Conservation (phyloP, 2,113 vertebrate genomes). For the Aphelocoma coerulescens region DNA sequence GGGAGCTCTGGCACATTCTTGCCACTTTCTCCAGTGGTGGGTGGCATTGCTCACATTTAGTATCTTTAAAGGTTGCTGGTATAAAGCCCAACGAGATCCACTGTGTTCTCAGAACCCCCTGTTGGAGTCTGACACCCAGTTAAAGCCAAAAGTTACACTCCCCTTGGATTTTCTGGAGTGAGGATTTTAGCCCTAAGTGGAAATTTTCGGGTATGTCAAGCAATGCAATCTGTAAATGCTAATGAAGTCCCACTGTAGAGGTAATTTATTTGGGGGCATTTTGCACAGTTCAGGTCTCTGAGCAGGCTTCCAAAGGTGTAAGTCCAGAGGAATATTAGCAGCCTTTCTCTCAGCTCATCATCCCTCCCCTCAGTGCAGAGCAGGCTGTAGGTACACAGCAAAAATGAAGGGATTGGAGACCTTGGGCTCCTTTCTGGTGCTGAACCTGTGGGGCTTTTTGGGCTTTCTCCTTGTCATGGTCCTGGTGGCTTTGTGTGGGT, state of each 20-base stretch:
- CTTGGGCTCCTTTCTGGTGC: background rate
- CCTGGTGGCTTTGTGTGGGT: background rate
- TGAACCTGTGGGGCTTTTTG: background rate
- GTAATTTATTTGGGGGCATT: slow-evolving; percentile 39
- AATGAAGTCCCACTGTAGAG: background rate
- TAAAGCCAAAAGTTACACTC: background rate
- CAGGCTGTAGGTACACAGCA: background rate
- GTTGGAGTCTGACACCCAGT: background rate
- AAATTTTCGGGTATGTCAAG: background rate
- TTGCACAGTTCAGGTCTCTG: slow-evolving; percentile 38
- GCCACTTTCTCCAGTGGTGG: background rate
- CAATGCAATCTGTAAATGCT: background rate
- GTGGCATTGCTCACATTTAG: background rate
- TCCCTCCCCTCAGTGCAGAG: background rate
- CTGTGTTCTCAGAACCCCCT: background rate
- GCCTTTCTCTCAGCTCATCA: background rate
- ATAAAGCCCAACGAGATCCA: background rate
- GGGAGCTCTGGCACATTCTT: background rate
- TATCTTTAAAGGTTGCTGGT: background rate
- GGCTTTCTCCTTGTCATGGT: rapidly evolving
- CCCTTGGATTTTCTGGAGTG: background rate
- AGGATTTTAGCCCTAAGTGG: background rate
- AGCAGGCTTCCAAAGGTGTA: slow-evolving; percentile 25
- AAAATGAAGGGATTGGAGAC: rapidly evolving
- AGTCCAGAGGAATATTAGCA: slow-evolving; percentile 2